Evolutionary conservation across 2,888 invertebrate genomes (phyloP).

Genomic region (Tortricodes alternella): DNA sequence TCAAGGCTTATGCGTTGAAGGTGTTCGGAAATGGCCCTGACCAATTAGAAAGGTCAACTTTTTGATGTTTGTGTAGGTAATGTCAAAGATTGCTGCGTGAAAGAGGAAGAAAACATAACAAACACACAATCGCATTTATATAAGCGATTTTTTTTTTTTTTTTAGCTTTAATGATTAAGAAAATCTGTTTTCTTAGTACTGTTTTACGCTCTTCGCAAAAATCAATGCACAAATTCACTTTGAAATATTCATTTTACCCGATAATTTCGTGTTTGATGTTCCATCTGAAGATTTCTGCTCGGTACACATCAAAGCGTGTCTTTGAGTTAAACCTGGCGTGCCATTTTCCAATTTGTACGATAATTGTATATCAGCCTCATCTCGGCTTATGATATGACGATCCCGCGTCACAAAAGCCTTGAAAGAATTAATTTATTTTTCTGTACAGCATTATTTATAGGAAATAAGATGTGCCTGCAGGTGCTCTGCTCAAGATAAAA

Average conservation of each 20-base stretch:
- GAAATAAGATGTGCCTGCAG: slow-evolving; percentile 11
- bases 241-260: slow-evolving; percentile 4
- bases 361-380: slow-evolving; percentile 24
- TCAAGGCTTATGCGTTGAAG: not conserved
- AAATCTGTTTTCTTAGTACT: too few species aligned
- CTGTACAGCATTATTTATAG: slow-evolving; percentile 13
- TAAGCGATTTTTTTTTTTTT: too few species aligned
- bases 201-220: not conserved
- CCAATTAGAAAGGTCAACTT: slow-evolving; percentile 1
- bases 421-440: slow-evolving; percentile 23
- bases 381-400: slow-evolving; percentile 17
- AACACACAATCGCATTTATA: not conserved
- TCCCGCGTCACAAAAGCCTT: slow-evolving; percentile 17
- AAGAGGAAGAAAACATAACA: not conserved
- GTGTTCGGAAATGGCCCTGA: slow-evolving; percentile 4
- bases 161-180: too few species aligned
- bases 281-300: slow-evolving; percentile 7
- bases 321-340: slow-evolving; percentile 24
- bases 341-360: slow-evolving; percentile 28
- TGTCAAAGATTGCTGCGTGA: too few species aligned
- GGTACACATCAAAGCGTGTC: slow-evolving; percentile 27
- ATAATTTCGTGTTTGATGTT: slow-evolving; percentile 25
- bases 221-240: not conserved
- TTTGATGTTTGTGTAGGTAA: not conserved
- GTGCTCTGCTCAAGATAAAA: slow-evolving; percentile 6